Percentiles rank a stretch among this genome's conserved stretches.
These are phyloP conservation scores for Gymnorhina tibicen DNA, from an alignment of 2,113 vertebrate species.

Conservation along the genomic window DNA sequence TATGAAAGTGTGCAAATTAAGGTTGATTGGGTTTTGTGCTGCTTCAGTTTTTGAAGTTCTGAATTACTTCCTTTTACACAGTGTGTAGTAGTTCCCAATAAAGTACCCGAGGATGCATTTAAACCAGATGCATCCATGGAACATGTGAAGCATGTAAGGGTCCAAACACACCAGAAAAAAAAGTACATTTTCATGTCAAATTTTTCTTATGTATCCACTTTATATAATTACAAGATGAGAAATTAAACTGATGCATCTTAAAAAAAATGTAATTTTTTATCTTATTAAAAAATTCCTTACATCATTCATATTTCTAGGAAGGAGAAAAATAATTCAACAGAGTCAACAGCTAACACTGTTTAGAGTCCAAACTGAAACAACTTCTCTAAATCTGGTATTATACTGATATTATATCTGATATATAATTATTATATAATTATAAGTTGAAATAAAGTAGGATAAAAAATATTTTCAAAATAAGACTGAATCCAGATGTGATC, in stretches of 20 bases:
- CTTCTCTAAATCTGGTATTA: neutral
- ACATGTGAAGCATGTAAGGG: neutral
- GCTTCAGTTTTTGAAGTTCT: neutral
- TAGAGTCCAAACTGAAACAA: neutral
- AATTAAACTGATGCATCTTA: neutral
- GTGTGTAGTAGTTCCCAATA: neutral
- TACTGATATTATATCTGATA: too few relatives aligned
- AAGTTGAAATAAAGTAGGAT: neutral
- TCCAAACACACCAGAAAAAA: neutral
- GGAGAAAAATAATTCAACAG: neutral
- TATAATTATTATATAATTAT: too few relatives aligned
- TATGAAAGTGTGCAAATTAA: neutral
- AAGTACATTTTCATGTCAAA: accelerated
- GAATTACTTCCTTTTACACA: neutral
- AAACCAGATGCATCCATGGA: neutral
- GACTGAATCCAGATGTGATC: neutral
- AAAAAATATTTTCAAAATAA: neutral
- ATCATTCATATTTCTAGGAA: neutral
- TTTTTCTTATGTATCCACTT: neutral
- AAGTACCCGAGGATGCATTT: neutral
- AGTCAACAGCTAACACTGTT: neutral
- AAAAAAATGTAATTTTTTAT: neutral
- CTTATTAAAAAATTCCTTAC: neutral
- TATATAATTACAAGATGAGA: neutral
- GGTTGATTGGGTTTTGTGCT: neutral